Conservation (phyloP, 2,797 vertebrate species). For the Apogon hyalosoma region DNA sequence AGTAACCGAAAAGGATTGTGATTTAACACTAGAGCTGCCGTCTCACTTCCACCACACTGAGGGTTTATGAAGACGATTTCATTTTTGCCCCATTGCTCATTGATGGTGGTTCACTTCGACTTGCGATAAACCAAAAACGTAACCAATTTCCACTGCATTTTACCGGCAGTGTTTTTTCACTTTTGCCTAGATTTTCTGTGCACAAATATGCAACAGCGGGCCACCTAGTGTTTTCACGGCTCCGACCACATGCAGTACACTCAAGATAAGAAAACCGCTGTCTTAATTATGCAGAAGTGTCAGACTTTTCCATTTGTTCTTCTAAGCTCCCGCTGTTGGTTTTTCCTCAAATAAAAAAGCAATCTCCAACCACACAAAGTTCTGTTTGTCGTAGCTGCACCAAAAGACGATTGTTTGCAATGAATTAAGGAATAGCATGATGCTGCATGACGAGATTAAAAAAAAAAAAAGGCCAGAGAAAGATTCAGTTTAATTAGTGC, state of each 20-base stretch:
- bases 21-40: slow-evolving; percentile 41
- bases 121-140: not conserved
- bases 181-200: not conserved
- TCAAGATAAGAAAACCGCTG: slow-evolving; percentile 2
- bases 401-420: slow-evolving; percentile 26
- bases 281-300: slow-evolving; percentile 17
- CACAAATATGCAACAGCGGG: not conserved
- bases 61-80: slow-evolving; percentile 35
- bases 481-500: slow-evolving; percentile 34
- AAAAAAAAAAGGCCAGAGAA: slow-evolving; percentile 29
- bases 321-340: slow-evolving; percentile 25
- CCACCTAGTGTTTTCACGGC: not conserved
- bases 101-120: slow-evolving; percentile 16
- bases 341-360: slow-evolving; percentile 28
- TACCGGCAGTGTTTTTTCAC: not conserved
- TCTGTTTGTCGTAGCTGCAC: slow-evolving; percentile 25
- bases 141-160: not conserved
- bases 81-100: slow-evolving; percentile 11
- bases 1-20: slow-evolving; percentile 33
- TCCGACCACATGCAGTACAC: slow-evolving; percentile 10
- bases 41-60: slow-evolving; percentile 11
- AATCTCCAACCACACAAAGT: slow-evolving; percentile 1
- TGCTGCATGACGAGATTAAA: slow-evolving; percentile 13
- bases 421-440: slow-evolving; percentile 20
- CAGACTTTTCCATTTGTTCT: slow-evolving; percentile 36